Conservation (phyloP, 2,888 invertebrate species). For the Diloba caeruleocephala region DNA sequence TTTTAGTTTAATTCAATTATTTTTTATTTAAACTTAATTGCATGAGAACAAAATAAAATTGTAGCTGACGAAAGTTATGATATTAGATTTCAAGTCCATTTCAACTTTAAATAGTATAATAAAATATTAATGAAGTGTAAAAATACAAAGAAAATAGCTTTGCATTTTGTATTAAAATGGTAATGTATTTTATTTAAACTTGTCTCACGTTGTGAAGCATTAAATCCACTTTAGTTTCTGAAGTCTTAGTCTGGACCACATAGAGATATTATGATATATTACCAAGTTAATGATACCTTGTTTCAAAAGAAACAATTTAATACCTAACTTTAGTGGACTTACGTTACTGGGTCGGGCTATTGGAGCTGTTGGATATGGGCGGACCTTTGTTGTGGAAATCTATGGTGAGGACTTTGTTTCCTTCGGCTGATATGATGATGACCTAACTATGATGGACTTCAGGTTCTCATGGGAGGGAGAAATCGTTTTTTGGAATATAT, state of each 20-base stretch:
- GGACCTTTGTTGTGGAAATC: too few species aligned
- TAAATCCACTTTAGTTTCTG: conserved; percentile 54
- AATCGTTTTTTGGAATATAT: too few species aligned
- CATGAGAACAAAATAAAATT: too few species aligned
- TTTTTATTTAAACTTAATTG: too few species aligned
- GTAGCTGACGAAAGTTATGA: neutral
- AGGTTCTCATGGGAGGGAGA: too few species aligned
- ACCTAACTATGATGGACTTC: too few species aligned
- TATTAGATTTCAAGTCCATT: neutral
- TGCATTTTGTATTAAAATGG: conserved; percentile 15
- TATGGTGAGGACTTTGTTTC: too few species aligned
- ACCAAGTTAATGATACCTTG: neutral
- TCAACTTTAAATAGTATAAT: neutral
- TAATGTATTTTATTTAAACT: conserved; percentile 30
- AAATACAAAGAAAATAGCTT: conserved; percentile 8
- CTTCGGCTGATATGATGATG: too few species aligned
- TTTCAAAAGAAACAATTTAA: neutral
- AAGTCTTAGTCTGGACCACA: conserved; percentile 37
- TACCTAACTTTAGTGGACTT: too few species aligned
- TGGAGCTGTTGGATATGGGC: too few species aligned
- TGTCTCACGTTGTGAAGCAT: conserved; percentile 40
- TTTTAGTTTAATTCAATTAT: too few species aligned
- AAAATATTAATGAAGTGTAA: conserved; percentile 2
- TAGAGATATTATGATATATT: conserved; percentile 17
- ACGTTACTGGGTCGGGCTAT: too few species aligned